Percentiles rank a stretch among this genome's conserved stretches.
phyloP scores from a whole-genome alignment of 2,113 vertebrate species.

The Entomyzon cyanotis region DNA sequence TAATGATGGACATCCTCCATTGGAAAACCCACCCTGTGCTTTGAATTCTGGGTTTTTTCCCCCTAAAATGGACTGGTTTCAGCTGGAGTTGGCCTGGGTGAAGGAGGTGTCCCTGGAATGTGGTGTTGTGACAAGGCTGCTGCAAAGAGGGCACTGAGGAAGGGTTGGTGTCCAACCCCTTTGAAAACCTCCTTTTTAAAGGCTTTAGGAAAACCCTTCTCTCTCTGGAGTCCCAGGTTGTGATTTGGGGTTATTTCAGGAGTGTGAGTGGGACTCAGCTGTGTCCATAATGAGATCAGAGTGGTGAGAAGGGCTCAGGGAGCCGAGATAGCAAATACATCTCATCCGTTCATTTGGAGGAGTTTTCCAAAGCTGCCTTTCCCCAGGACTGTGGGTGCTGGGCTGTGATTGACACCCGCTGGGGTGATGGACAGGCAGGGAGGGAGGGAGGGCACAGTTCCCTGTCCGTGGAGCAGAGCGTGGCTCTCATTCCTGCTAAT shows the following conservation, averaged over 20 bases:
- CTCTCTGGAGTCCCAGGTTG: background rate
- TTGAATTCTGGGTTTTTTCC: background rate
- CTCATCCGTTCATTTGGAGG: accelerated
- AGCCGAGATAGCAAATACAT: background rate
- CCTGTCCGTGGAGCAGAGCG: background rate
- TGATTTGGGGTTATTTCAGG: background rate
- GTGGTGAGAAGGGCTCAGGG: background rate
- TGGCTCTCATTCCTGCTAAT: background rate
- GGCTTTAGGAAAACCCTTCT: background rate
- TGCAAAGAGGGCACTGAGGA: background rate
- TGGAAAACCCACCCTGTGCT: background rate
- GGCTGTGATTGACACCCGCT: background rate
- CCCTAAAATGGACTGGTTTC: background rate
- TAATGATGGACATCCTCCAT: background rate
- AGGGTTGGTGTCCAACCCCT: background rate
- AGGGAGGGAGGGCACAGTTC: background rate
- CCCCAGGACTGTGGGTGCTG: background rate
- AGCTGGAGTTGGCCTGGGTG: background rate
- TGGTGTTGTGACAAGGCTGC: background rate
- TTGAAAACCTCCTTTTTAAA: background rate
- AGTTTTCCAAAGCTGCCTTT: background rate
- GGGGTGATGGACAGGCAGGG: background rate
- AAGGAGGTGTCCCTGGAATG: background rate
- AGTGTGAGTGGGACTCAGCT: background rate
- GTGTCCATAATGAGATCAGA: background rate